A percentile compares a stretch with the other conserved stretches of the same genome.
Evolutionary conservation across 2,888 invertebrate genomes (phyloP).

Genomic region (Melanchra persicariae): DNA sequence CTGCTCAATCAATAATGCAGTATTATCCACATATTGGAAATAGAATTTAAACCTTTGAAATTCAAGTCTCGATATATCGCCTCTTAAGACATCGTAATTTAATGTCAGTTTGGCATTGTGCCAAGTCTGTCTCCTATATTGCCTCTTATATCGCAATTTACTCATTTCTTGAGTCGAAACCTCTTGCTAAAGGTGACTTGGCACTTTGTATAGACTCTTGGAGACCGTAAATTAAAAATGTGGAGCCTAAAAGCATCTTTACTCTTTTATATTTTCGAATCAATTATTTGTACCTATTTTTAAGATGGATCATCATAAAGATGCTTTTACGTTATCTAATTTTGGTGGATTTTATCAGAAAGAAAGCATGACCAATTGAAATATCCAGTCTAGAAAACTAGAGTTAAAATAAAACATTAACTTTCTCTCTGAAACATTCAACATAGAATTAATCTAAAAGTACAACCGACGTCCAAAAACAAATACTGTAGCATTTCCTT

Average conservation of each 20-base stretch:
- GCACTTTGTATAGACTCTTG: constrained; percentile 36
- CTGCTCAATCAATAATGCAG: constrained; percentile 14
- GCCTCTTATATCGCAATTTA: constrained; percentile 59
- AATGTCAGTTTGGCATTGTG: constrained; percentile 57
- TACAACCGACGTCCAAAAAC: neutral
- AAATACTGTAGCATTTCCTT: neutral
- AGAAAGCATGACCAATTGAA: neutral
- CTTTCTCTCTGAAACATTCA: neutral
- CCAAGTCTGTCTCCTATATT: constrained; percentile 56
- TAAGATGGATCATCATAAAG: neutral
- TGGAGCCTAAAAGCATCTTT: neutral
- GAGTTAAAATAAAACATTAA: neutral
- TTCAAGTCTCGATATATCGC: constrained; percentile 45
- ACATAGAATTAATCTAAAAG: neutral
- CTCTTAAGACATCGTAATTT: constrained; percentile 55
- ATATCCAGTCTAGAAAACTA: neutral
- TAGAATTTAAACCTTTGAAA: constrained; percentile 42
- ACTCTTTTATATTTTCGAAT: neutral
- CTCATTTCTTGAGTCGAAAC: constrained; percentile 54
- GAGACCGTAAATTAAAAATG: constrained; percentile 23
- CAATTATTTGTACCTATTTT: constrained; percentile 1
- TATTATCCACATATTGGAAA: constrained; percentile 31
- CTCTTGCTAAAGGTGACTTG: constrained; percentile 42
- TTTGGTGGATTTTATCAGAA: no score
- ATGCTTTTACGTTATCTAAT: no score